Evolutionary conservation across 2,113 vertebrate species (phyloP), one percentile per base, ranked within the genome.

Genomic region (Burhinus oedicnemus): DNA sequence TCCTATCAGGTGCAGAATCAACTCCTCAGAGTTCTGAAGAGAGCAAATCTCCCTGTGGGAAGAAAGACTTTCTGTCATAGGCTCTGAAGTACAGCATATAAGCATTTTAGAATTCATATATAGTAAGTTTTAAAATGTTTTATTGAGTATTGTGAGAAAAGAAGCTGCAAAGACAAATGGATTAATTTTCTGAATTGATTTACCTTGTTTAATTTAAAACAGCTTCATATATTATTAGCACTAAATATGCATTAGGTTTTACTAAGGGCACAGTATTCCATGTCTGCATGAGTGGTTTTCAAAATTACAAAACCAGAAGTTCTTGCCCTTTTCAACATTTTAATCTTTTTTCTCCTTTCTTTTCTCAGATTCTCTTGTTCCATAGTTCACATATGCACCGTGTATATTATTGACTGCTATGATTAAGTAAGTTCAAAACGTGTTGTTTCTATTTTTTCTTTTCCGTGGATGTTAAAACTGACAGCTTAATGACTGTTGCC

Each of bases 401-500:
- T 70, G 92, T 79, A 26, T 82, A 93, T 66, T 92, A 96, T 77
- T 95, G 90, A 91, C 83, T 92, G 58, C 47, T 90, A 65, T 34
- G 83, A 95, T 92, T 97, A 97, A 97, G 51, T 69, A 97, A 89
- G 51, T 81, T 90, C 57, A 89, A 81, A 96, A 92, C 90, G 66
- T 62, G 97, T 94, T 88, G 45, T 88, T 97, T 95, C 61, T 96
- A 71, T 84, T 89, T 95, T 96, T 97, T 89, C 93, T 95, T 97
- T 95, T 79, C 86, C 82, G 97, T 91, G 71, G 83, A 94, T 97
- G 89, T 96, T 97, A 96, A 97, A 98, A 97, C 79, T 94, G 89
- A 94, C 96, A 95, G 91, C 34, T 98, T 98, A 97, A 97, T 93
- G 91, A 97, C 78, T 90, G 52, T 97, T 98, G 94, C 82, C 96